Base-by-base conservation (phyloP, 2,113 vertebrate genomes). In the Castor canadensis region DNA sequence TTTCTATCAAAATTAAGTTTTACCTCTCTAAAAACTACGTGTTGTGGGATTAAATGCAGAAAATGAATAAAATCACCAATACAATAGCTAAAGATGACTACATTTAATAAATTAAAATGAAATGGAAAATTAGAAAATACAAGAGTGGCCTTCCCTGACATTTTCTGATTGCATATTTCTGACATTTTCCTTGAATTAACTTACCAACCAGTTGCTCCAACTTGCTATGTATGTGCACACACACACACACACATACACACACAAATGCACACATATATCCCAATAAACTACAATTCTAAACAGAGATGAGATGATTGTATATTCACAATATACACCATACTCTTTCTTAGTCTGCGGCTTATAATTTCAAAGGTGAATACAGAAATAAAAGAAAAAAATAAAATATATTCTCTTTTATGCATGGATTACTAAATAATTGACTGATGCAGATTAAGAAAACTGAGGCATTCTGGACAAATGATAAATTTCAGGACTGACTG, bases 21-120 rank as follows among this genome's bases (percentile, higher is more conserved):
- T 47, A 80, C 10, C 56, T 76, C 40, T 87, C 84, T 49, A 45
- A 66, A 69, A 88, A 90, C 40, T 12, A 54, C 30, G 30, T 28
- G 4, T 20, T 77, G 16, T 72, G 93, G 60, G 32, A 60, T n/a
- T 71, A 83, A 81, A 64, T 85, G 12, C 5, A 35, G 9, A 20
- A 40, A 88, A 89, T 67, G 30, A 92, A 91, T 20, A 84, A 89
- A 89, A 71, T n/a, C n/a, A 52, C 13, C 9, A 67, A 66, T 4
- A 24, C 9, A 62, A 45, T 54, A 38, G 52, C n/a, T 45, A 40
- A 91, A 28, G 9, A 28, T 73, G 30, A 45, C 52, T 54, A 45
- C 24, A 84, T 76, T 60, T 62, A 54, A 66, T 71, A 87, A 62
- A 43, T 79, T 92, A 89, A 93, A 80, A 80, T 93, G 16, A 96